Conservation (phyloP, 2,888 invertebrate genomes). For the Luffia ferchaultella region DNA sequence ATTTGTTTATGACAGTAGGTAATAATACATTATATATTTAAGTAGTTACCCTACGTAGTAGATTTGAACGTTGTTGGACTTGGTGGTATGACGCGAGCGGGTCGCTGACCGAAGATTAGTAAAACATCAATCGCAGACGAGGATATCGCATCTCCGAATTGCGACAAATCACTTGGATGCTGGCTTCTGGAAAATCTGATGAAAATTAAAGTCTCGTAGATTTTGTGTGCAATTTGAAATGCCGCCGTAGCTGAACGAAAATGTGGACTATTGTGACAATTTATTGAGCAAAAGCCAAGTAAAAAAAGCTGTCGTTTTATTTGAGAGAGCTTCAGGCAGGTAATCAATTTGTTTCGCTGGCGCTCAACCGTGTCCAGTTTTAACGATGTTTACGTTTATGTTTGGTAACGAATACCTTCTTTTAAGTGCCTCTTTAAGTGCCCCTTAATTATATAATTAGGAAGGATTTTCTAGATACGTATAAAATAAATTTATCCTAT, state of each 20-base stretch:
- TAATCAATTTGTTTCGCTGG: neutral
- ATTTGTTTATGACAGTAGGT: no score
- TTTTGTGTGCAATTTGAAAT: no score
- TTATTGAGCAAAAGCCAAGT: neutral
- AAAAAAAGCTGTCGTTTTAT: neutral
- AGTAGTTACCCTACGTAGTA: no score
- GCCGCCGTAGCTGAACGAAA: no score
- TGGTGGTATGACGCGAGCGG: constrained; percentile 6
- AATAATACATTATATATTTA: no score
- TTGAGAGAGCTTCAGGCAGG: neutral
- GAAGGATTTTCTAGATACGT: neutral
- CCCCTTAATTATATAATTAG: neutral
- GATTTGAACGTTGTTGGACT: neutral
- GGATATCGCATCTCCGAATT: neutral
- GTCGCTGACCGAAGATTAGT: constrained; percentile 3
- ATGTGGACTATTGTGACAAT: no score
- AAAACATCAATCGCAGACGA: neutral
- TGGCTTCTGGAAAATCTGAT: no score
- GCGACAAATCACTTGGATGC: no score
- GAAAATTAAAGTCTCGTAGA: no score
- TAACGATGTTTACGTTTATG: neutral
- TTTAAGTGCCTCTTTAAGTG: neutral
- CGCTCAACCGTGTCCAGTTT: neutral
- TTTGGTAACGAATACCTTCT: no score
- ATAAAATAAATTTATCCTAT: neutral